A percentile compares a stretch with the other conserved stretches of the same genome.
phyloP scores from a whole-genome alignment of 2,888 invertebrate genomes.

The Antitype chi region DNA sequence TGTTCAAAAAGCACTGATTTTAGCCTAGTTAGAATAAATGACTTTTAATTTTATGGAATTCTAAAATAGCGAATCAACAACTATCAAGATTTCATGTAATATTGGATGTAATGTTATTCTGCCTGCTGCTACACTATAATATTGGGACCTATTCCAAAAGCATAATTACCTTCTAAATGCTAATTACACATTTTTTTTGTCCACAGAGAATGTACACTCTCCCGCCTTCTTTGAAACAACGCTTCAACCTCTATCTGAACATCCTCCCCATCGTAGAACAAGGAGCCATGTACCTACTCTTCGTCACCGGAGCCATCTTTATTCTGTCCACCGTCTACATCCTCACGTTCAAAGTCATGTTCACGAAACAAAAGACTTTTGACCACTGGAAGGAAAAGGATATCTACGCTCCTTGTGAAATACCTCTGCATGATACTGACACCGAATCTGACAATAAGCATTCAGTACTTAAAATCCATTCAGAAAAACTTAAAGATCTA shows the following conservation, averaged over 20 bases:
- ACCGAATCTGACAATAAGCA: slow-evolving; percentile 75
- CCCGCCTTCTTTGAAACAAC: slow-evolving; percentile 91
- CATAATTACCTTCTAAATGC: neutral
- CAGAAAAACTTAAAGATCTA: slow-evolving; percentile 79
- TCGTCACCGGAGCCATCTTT: slow-evolving; percentile 88
- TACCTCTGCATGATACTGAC: slow-evolving; percentile 76
- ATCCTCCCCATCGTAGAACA: slow-evolving; percentile 92
- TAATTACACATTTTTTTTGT: slow-evolving; percentile 50
- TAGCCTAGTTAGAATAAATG: too few relatives aligned
- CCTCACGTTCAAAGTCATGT: slow-evolving; percentile 86
- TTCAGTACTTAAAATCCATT: slow-evolving; percentile 65
- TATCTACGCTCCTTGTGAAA: slow-evolving; percentile 85
- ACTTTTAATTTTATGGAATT: neutral
- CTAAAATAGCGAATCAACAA: neutral
- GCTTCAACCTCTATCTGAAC: slow-evolving; percentile 94
- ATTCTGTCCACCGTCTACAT: slow-evolving; percentile 87
- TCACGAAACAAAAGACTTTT: slow-evolving; percentile 67
- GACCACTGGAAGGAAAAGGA: slow-evolving; percentile 68
- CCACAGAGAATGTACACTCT: slow-evolving; percentile 93
- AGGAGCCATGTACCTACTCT: slow-evolving; percentile 89
- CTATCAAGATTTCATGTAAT: neutral
- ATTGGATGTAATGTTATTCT: neutral
- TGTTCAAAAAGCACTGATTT: too few relatives aligned
- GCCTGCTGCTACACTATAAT: neutral
- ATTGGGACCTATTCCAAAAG: neutral